Base-by-base conservation (phyloP, 2,797 vertebrate genomes). In the Sebastes kiyomatsui region DNA sequence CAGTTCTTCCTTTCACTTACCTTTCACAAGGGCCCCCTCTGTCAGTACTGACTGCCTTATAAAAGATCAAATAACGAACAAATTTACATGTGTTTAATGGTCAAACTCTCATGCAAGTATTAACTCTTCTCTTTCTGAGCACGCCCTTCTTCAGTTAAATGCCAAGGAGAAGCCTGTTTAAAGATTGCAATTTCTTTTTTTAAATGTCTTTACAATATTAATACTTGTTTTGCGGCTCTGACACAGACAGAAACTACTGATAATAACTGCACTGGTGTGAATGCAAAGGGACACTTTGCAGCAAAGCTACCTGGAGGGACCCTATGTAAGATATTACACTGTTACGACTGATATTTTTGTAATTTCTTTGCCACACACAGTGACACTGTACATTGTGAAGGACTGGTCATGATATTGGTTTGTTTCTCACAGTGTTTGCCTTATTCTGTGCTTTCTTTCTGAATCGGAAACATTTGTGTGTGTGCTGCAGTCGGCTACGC, bases 401-500 rank as follows among this genome's bases (percentile, higher is more conserved):
- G 22, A 75, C 59, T n/a, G 56, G 23, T 77, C 71, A 61, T 67
- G 59, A 33, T 49, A 16, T 67, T 54, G 22, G 27, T 81, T 80
- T 52, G 14, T 70, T 78, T 68, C 69, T 55, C 32, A 67, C 72
- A 67, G 65, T 88, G 52, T 80, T 88, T 78, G 75, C 79, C 62
- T 88, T 60, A 72, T 72, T 60, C 49, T 76, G 52, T 83, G 72
- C 54, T 71, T 46, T 79, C 23, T 80, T 55, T 69, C 54, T 42
- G 16, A 77, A 77, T 59, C 58, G 60, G 60, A 59, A 56, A 42
- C 65, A 42, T 35, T 32, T 69, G 35, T 72, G 66, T 72, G 75
- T 75, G 85, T 68, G 25, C 75, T 32, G 60, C 68, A 68, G 61
- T 74, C 68, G 62, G 77, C 72, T 38, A 28, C 9, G 23, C 71